Evolutionary conservation across 2,113 vertebrate genomes (phyloP).

Genomic region (Redunca redunca): DNA sequence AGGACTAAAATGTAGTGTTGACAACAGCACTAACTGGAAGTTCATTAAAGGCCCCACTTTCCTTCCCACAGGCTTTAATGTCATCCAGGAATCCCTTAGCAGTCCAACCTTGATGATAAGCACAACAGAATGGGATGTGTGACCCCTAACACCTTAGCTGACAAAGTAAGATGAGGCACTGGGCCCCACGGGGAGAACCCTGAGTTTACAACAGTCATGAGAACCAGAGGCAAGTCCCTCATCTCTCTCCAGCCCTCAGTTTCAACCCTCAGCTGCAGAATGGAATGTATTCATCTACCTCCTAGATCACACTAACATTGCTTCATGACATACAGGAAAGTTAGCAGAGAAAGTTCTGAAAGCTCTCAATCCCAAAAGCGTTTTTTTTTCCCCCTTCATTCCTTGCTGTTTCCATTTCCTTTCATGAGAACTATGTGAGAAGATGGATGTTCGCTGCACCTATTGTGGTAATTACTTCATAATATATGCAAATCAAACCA

Average conservation of each 20-base stretch:
- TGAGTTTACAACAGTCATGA: background rate
- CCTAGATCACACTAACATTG: background rate
- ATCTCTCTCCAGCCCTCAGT: background rate
- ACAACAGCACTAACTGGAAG: background rate
- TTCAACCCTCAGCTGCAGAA: background rate
- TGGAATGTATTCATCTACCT: background rate
- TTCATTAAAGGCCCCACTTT: background rate
- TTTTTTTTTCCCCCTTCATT: background rate
- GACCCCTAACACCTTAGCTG: background rate
- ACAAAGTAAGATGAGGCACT: background rate
- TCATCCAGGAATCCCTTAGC: background rate
- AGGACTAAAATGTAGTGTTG: background rate
- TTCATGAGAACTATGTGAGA: background rate
- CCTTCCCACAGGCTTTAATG: background rate
- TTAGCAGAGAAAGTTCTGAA: background rate
- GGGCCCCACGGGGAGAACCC: fast-evolving
- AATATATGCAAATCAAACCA: background rate
- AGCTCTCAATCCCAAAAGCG: no score
- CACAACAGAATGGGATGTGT: background rate
- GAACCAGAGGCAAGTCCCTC: background rate
- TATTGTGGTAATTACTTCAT: background rate
- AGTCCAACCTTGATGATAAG: background rate
- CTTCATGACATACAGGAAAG: background rate
- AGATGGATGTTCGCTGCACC: background rate
- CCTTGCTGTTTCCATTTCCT: background rate